Evolutionary conservation across 2,113 vertebrate genomes (phyloP), one percentile per base, ranked within the genome.

Genomic region (Eulemur rufifrons): DNA sequence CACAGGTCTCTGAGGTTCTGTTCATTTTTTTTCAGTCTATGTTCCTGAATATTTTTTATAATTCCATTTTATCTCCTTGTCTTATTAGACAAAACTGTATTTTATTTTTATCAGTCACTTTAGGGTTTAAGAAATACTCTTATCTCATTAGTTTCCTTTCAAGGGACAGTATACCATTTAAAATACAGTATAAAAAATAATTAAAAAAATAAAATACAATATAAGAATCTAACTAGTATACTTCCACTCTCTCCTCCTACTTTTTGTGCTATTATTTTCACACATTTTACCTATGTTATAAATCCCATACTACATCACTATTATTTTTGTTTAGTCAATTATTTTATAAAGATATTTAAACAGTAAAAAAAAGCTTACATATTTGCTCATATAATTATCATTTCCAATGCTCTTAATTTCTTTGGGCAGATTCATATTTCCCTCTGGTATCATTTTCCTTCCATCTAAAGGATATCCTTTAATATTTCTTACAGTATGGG

Each of bases 31-130:
- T 84, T 68, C 5, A 39, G 18, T 64, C 25, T 83, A 6, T 94
- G 10, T 20, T 88, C 4, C 77, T 95, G 52, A 76, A 32, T 95
- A 50, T 47, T 93, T 95, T 97, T 86, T 42, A 56, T 77, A 68
- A 73, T 83, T 86, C 14, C 11, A 21, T 92, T 73, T 96, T 66
- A n/a, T 82, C 37, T 68, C 3, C 5, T 17, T 78, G 39, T 68
- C 6, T 89, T 42, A 39, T 66, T 39, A 83, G 10, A 21, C 69
- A 11, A 95, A 61, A 25, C 25, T 92, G n/a, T 54, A 54, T 78
- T 52, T 90, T 69, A 37, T 42, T 73, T 73, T 78, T 50, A 66
- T 80, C 78, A 29, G 13, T 52, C 88, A 84, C 29, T 50, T 66
- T 89, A 91, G n/a, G n/a, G 5, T 73, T 89, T 69, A 69, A 20